Conservation (phyloP, 2,113 vertebrate species). For the Anolis sagrei region DNA sequence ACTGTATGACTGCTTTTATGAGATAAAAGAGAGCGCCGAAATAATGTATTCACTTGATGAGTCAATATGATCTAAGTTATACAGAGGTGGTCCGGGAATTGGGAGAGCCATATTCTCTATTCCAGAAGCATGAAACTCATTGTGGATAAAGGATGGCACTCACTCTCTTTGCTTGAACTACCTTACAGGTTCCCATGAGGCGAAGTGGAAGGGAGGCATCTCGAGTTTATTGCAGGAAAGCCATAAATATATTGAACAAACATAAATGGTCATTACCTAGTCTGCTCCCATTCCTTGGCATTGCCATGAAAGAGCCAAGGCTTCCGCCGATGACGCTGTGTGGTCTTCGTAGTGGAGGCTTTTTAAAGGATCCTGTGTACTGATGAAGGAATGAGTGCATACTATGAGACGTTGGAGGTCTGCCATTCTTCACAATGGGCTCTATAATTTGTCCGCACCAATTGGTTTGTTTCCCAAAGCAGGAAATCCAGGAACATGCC, state of each 20-base stretch:
- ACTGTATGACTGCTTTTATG: conserved; percentile 8
- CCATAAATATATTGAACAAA: neutral
- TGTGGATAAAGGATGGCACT: neutral
- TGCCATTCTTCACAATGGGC: conserved; percentile 91
- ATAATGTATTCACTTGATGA: conserved; percentile 23
- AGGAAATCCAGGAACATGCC: conserved; percentile 71
- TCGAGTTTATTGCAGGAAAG: neutral
- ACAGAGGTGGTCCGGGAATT: too few relatives aligned
- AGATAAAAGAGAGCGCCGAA: conserved; percentile 15
- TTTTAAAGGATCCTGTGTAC: conserved; percentile 95
- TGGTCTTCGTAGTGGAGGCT: conserved; percentile 90
- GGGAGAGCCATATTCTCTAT: neutral
- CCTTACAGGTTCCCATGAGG: neutral
- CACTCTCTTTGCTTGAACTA: neutral
- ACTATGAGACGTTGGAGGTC: conserved; percentile 92
- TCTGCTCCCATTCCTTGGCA: conserved; percentile 94
- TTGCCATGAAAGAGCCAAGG: conserved; percentile 91
- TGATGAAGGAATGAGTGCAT: conserved; percentile 98
- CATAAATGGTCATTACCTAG: conserved; percentile 82
- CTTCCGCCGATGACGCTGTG: conserved; percentile 95
- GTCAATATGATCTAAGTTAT: neutral
- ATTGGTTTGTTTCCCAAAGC: conserved; percentile 71
- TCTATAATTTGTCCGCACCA: conserved; percentile 76
- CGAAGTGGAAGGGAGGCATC: neutral
- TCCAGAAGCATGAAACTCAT: neutral